Conservation (phyloP, 2,888 invertebrate genomes). For the Tipula vernalis region DNA sequence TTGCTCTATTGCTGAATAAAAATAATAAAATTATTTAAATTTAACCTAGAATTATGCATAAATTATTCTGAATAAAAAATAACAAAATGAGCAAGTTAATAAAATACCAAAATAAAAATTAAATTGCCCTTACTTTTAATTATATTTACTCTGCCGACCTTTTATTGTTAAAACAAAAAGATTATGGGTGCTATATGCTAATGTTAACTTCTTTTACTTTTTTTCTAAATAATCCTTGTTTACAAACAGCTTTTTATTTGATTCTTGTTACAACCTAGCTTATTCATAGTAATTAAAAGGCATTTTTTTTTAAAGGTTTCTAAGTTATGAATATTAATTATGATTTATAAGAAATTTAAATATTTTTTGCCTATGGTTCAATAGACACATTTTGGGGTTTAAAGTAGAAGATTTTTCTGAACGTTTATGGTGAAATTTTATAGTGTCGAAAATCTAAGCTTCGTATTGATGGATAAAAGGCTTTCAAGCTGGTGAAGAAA, state of each 20-base stretch:
- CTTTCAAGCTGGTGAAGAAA: too few species aligned
- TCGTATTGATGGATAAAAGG: too few species aligned
- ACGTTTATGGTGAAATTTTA: too few species aligned
- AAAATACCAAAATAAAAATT: not conserved
- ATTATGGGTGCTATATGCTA: not conserved
- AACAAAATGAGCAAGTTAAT: not conserved
- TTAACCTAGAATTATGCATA: not conserved
- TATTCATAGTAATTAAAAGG: not conserved
- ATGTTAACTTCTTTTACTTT: not conserved
- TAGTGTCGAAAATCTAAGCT: too few species aligned
- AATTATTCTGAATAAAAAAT: not conserved
- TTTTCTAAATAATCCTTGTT: not conserved
- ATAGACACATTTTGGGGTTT: too few species aligned
- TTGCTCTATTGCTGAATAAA: not conserved
- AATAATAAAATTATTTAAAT: not conserved
- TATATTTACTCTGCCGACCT: not conserved
- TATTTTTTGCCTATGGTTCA: not conserved
- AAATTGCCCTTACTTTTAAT: not conserved
- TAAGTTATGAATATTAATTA: not conserved
- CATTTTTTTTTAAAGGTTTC: not conserved
- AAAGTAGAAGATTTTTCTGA: too few species aligned
- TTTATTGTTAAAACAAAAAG: not conserved
- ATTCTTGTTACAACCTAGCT: not conserved
- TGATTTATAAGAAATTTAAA: not conserved
- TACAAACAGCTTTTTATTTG: not conserved